Evolutionary conservation across 1,140 invertebrate species (phyloP), one percentile per base, ranked within the genome.

Genomic region (Chlorops oryzae): DNA sequence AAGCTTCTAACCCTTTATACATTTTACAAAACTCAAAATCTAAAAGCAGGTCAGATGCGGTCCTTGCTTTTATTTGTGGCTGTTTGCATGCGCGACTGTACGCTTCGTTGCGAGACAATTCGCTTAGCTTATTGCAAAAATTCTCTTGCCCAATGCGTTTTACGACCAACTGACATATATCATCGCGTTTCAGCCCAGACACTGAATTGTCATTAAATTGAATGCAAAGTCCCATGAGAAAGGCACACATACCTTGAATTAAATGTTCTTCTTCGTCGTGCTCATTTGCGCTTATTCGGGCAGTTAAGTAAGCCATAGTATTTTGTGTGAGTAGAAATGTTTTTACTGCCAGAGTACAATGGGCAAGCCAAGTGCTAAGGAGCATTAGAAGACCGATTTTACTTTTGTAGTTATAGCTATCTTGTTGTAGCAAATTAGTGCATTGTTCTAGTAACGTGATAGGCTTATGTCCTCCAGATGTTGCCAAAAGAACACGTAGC

Each of bases 1-100:
- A 42, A 5, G 63, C 70, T 78, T 91, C 87, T 21, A 88, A 67
- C 9, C 77, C 78, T 75, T 91, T 92, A 58, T 90, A 90, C 10
- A 96, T 73, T 62, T 84, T 84, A 63, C 92, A 96, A 76, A 98
- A 99, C 72, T 97, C 90, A 73, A 92, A 92, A 73, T 99, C 96
- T 44, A 98, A 80, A 21, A 96, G 75, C 17, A 98, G 77, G 56
- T 97, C 91, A 10, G 75, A 76, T 5, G 90, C 75, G 54, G 83
- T 74, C 66, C 85, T 87, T 12, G 83, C 85, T 27, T 81, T 78
- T 4, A 92, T 80, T 70, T 98, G 92, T 2, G 96, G 94, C 68
- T 92, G 90, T 74, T 98, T 97, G 2, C 90, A 82, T 23, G 95
- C 90, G 65, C 84, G 81, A 24, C 87, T 90, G 74, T 98, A 99